These are phyloP conservation scores for Brachyalestes nurse DNA, from an alignment of 2,797 vertebrate species.

Conservation along the genomic window DNA sequence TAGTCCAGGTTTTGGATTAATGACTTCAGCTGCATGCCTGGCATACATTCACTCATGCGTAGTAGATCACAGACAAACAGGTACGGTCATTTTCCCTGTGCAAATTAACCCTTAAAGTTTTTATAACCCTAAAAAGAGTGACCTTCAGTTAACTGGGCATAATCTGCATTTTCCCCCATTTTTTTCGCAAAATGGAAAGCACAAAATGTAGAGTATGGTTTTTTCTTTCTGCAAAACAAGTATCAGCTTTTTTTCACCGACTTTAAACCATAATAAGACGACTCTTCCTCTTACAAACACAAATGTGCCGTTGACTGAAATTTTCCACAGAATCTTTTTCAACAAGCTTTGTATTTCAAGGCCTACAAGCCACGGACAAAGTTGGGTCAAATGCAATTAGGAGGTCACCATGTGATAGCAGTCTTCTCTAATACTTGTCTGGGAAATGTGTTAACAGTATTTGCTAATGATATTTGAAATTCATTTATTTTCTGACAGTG, in stretches of 20 bases:
- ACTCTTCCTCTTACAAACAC: too few species aligned
- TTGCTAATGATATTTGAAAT: neutral
- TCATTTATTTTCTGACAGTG: neutral
- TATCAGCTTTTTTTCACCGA: too few species aligned
- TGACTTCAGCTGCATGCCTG: slow-evolving; percentile 38
- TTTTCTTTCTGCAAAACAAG: too few species aligned
- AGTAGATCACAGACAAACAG: neutral
- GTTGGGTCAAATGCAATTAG: neutral
- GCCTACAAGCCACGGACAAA: neutral
- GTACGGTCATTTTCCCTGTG: neutral
- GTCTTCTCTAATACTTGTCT: neutral
- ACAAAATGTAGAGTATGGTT: too few species aligned
- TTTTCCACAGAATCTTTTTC: neutral
- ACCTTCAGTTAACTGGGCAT: too few species aligned
- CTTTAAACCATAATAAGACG: too few species aligned
- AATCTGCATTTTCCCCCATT: too few species aligned
- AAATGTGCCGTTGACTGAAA: too few species aligned
- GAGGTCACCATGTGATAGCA: neutral
- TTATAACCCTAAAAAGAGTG: neutral
- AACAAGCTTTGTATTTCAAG: neutral
- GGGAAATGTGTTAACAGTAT: neutral
- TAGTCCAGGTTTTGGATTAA: slow-evolving; percentile 48
- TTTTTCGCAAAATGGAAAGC: too few species aligned
- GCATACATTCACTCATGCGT: neutral
- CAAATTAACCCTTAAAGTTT: neutral